Evolutionary conservation across 2,888 invertebrate genomes (phyloP).

Genomic region (Mythimna ferrago): DNA sequence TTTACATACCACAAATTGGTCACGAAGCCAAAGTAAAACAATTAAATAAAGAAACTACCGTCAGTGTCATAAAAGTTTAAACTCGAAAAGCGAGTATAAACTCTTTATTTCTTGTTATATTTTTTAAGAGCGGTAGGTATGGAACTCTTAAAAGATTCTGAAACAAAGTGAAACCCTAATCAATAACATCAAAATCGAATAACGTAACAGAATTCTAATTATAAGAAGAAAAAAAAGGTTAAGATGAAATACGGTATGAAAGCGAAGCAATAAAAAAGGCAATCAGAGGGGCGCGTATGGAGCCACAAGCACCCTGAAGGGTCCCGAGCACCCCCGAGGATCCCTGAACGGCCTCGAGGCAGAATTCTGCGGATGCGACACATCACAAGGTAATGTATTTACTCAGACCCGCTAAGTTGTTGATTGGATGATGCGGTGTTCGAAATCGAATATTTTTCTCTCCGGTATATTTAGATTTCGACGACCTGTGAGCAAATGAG

Average conservation of each 20-base stretch:
- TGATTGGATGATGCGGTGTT: conserved; percentile 74
- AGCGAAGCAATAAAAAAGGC: conserved; percentile 78
- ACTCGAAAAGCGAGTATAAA: too few relatives aligned
- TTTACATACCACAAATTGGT: conserved; percentile 7
- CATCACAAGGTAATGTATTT: conserved; percentile 74
- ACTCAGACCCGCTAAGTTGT: conserved; percentile 69
- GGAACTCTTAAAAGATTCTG: background rate
- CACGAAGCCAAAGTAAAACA: background rate
- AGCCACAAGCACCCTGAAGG: conserved; percentile 48
- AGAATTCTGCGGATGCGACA: conserved; percentile 71
- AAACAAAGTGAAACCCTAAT: conserved; percentile 21
- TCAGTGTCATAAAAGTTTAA: background rate
- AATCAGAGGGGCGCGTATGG: conserved; percentile 70
- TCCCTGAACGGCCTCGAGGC: conserved; percentile 58
- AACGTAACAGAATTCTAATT: conserved; percentile 57
- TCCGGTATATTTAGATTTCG: conserved; percentile 45
- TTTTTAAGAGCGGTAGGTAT: background rate
- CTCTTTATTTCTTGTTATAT: background rate
- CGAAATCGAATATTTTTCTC: conserved; percentile 64
- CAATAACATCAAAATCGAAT: conserved; percentile 45
- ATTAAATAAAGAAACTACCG: background rate
- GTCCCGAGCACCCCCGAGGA: conserved; percentile 39
- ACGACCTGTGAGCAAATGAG: conserved; percentile 33
- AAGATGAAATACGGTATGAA: conserved; percentile 68
- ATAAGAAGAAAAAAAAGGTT: conserved; percentile 57